phyloP scores from a whole-genome alignment of 2,113 vertebrate genomes.

The Sturnus vulgaris region DNA sequence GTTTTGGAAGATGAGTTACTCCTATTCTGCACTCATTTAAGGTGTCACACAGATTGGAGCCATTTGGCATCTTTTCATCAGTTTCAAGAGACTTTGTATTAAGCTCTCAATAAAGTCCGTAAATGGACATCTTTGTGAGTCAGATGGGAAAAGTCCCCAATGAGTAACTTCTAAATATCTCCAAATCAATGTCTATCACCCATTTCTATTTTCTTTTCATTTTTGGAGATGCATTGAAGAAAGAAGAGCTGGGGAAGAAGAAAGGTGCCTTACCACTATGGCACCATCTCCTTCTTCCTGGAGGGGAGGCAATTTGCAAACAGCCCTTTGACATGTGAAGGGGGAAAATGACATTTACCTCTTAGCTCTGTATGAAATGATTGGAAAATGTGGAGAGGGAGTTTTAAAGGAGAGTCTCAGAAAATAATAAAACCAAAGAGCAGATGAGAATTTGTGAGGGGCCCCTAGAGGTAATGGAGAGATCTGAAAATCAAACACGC shows the following conservation, averaged over 20 bases:
- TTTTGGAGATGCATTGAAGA: neutral
- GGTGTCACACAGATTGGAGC: neutral
- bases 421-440: neutral
- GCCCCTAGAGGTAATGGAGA: neutral
- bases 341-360: neutral
- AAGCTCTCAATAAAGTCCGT: neutral
- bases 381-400: neutral
- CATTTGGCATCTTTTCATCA: neutral
- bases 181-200: neutral
- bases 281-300: neutral
- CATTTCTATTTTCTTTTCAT: neutral
- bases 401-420: neutral
- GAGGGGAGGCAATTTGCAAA: neutral
- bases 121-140: neutral
- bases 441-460: neutral
- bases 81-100: neutral
- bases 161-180: neutral
- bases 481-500: neutral
- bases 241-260: neutral
- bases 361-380: neutral
- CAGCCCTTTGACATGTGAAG: neutral
- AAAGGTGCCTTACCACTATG: neutral
- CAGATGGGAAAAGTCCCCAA: neutral
- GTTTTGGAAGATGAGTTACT: neutral
- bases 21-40: neutral